phyloP scores from a whole-genome alignment of 2,113 vertebrate species.

The Brachirus orientalis region DNA sequence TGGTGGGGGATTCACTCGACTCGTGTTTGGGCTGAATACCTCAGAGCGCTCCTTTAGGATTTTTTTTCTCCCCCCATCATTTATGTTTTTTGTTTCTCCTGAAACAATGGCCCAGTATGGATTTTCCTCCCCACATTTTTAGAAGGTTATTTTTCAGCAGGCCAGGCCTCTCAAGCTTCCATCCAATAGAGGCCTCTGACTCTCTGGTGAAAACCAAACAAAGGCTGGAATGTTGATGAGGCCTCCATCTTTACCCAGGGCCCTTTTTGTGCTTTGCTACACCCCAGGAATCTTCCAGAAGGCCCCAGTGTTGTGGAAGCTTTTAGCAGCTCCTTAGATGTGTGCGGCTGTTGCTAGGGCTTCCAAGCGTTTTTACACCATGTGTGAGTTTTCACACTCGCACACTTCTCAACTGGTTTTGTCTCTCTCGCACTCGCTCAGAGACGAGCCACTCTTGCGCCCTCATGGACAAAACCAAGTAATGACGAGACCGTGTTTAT shows the following conservation, averaged over 20 bases:
- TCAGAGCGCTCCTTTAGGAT: slow-evolving; percentile 33
- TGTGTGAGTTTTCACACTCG: slow-evolving; percentile 57
- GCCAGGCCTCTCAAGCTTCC: slow-evolving; percentile 61
- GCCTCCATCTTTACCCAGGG: slow-evolving; percentile 75
- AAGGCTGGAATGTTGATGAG: slow-evolving; percentile 82
- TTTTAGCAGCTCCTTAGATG: slow-evolving; percentile 75
- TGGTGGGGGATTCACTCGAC: slow-evolving; percentile 18
- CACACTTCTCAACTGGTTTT: slow-evolving; percentile 27
- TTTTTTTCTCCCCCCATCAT: too few relatives aligned
- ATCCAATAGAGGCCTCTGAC: slow-evolving; percentile 69
- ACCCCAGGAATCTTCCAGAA: slow-evolving; percentile 78
- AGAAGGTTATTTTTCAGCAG: slow-evolving; percentile 66
- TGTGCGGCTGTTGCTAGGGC: slow-evolving; percentile 66
- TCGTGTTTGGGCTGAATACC: slow-evolving; percentile 42
- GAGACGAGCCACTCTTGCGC: slow-evolving; percentile 14
- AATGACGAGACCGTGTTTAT: slow-evolving; percentile 43
- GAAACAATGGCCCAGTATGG: slow-evolving; percentile 60
- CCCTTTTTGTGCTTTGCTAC: slow-evolving; percentile 65
- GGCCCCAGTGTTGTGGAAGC: slow-evolving; percentile 69
- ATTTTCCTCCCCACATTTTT: slow-evolving; percentile 61
- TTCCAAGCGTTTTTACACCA: slow-evolving; percentile 65
- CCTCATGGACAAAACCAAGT: slow-evolving; percentile 30
- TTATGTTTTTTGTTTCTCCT: too few relatives aligned
- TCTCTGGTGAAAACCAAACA: slow-evolving; percentile 79
- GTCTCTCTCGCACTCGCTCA: background rate